phyloP scores from a whole-genome alignment of 2,797 vertebrate genomes.

The Pseudochaenichthys georgianus region DNA sequence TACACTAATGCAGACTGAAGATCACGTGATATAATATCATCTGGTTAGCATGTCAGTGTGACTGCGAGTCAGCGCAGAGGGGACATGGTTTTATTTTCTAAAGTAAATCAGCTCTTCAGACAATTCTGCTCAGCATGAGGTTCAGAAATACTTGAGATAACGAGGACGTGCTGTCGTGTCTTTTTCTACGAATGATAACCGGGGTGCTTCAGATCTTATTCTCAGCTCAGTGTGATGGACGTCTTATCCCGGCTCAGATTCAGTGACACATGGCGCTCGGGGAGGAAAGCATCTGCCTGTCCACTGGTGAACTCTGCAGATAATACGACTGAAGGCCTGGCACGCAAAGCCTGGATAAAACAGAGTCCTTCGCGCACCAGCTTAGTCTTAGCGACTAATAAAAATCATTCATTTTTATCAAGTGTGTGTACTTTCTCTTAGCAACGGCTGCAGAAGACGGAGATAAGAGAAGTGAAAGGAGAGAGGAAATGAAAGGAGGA shows the following conservation, averaged over 20 bases:
- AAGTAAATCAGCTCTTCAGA: background rate
- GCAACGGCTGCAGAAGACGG: slow-evolving; percentile 19
- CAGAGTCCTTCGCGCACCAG: slow-evolving; percentile 48
- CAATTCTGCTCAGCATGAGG: background rate
- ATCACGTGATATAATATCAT: slow-evolving; percentile 55
- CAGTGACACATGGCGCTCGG: slow-evolving; percentile 49
- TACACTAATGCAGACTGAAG: slow-evolving; percentile 39
- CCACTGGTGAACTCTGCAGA: slow-evolving; percentile 56
- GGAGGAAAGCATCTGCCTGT: slow-evolving; percentile 61
- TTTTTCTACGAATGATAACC: slow-evolving; percentile 26
- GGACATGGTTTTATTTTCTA: background rate
- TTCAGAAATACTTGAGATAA: slow-evolving; percentile 21
- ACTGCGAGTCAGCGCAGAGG: background rate
- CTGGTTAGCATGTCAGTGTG: slow-evolving; percentile 15
- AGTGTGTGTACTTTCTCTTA: slow-evolving; percentile 22
- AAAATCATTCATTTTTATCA: slow-evolving; percentile 66
- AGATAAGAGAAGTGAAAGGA: slow-evolving; percentile 5
- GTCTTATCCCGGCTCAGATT: slow-evolving; percentile 64
- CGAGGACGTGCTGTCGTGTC: background rate
- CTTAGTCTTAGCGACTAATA: slow-evolving; percentile 63
- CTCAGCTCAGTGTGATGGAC: slow-evolving; percentile 52
- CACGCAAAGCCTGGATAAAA: slow-evolving; percentile 72
- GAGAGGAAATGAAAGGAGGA: slow-evolving; percentile 3
- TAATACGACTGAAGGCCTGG: slow-evolving; percentile 36
- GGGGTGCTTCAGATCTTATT: slow-evolving; percentile 35